A percentile compares a stretch with the other conserved stretches of the same genome.
Conservation (phyloP, 64 coral and sea anemone species). For the Montipora cactus region DNA sequence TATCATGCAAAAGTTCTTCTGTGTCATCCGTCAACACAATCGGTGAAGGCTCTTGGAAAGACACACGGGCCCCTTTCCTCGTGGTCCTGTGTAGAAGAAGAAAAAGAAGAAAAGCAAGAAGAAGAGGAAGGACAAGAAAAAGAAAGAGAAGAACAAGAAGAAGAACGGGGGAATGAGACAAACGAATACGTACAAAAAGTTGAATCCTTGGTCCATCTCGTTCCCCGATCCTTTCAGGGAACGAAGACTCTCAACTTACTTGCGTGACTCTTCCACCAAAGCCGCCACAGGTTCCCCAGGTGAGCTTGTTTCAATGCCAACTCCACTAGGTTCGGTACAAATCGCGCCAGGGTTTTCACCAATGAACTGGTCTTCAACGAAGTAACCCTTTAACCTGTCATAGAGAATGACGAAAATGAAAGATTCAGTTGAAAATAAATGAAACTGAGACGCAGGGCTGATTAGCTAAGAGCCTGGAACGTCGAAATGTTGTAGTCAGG, state of each 20-base stretch:
- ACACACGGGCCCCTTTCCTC: background rate
- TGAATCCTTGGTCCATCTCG: no score
- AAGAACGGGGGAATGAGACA: no score
- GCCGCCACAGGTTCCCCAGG: background rate
- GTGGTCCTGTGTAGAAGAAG: background rate
- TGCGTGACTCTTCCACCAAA: background rate
- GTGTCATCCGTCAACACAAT: background rate
- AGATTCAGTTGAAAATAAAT: background rate
- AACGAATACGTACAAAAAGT: no score
- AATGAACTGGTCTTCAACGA: slow-evolving; percentile 44
- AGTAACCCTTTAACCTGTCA: slow-evolving; percentile 57
- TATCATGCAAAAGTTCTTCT: slow-evolving; percentile 14
- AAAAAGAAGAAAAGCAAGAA: no score
- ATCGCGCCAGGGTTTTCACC: background rate
- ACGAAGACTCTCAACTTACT: no score
- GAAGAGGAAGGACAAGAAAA: no score
- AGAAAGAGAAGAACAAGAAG: no score
- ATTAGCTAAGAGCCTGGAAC: no score
- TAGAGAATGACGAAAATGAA: background rate
- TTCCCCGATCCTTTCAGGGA: no score
- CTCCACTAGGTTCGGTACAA: background rate
- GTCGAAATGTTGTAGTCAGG: no score
- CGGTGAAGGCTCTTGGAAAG: background rate
- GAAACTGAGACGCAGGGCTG: no score
- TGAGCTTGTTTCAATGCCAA: background rate